Base-by-base conservation (phyloP, 2,888 invertebrate species). In the Leptopilina myrica region DNA sequence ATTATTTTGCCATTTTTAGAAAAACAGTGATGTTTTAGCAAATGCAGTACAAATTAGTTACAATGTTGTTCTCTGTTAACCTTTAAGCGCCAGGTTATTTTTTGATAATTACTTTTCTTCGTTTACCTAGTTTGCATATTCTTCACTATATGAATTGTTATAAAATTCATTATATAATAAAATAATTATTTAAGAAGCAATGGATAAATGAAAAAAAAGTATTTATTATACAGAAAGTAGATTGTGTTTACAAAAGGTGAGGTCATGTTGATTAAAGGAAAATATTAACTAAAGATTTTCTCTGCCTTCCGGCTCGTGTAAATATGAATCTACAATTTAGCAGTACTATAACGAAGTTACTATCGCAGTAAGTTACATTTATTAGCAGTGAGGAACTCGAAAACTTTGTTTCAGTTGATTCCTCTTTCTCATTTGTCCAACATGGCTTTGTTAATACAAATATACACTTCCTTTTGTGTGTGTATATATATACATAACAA, bases 331-430 rank as follows among this genome's bases (percentile, higher is more conserved):
- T 53, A 14, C 56, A n/a, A 69, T 73, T 56, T 73, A 5, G 33
- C 33, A n/a, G 73, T n/a, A 8, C 9, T 33, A 49, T 43, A 33
- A 40, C n/a, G 56, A 56, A 53, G 73, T 53, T 69, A 12, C 6
- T 26, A 33, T 26, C 49, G 14, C 5, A 53, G 53, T 49, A 14
- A 56, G 53, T 26, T 56, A 33, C 69, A 69, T 69, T 53, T 46
- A 49, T 12, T 26, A 49, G 69, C 53, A 59, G n/a, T 15, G 59
- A 59, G 56, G 8, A 53, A 56, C 53, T 56, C 73, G 15, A 64
- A 14, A 73, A 73, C 73, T 73, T 33, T 56, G 53, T 33, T 73
- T 7, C 33, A n/a, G 69, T 26, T 73, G 9, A 26, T 73, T 15
- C 8, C 66, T 66, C 43, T 14, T 33, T 56, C n/a, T 12, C 14